Conservation (phyloP, 1,140 invertebrate genomes). For the Drosophila navojoa region DNA sequence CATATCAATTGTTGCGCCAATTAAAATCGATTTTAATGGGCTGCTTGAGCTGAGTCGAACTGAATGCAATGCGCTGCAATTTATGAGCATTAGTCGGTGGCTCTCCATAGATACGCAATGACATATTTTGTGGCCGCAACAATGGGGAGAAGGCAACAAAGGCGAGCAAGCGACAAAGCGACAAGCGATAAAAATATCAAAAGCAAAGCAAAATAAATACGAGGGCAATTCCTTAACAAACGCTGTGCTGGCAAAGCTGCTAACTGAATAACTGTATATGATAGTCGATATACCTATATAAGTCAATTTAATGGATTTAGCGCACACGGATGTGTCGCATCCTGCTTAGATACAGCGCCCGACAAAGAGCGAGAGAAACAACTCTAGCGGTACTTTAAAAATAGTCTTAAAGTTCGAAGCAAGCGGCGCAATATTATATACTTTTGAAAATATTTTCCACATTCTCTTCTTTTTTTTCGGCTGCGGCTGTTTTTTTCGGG, state of each 20-base stretch:
- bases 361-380: background rate
- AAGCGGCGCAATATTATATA: conserved; percentile 10
- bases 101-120: conserved; percentile 19
- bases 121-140: conserved; percentile 37
- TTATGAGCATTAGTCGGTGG: conserved; percentile 2
- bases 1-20: conserved; percentile 6
- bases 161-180: conserved; percentile 22
- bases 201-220: conserved; percentile 57
- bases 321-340: conserved; percentile 6
- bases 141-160: conserved; percentile 46
- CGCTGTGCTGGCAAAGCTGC: no score
- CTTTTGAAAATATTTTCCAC: background rate
- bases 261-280: no score
- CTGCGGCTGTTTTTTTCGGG: conserved; percentile 14
- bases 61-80: conserved; percentile 9
- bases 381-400: conserved; percentile 21
- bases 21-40: conserved; percentile 5
- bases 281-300: conserved; percentile 7
- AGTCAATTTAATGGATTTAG: conserved; percentile 75
- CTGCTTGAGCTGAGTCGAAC: background rate
- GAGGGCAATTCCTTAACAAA: no score
- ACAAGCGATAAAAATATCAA: conserved; percentile 53
- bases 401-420: conserved; percentile 54
- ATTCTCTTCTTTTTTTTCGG: conserved; percentile 1
- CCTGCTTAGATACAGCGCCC: background rate